Evolutionary conservation across 2,113 vertebrate genomes (phyloP).

Genomic region (Meleagris gallopavo): DNA sequence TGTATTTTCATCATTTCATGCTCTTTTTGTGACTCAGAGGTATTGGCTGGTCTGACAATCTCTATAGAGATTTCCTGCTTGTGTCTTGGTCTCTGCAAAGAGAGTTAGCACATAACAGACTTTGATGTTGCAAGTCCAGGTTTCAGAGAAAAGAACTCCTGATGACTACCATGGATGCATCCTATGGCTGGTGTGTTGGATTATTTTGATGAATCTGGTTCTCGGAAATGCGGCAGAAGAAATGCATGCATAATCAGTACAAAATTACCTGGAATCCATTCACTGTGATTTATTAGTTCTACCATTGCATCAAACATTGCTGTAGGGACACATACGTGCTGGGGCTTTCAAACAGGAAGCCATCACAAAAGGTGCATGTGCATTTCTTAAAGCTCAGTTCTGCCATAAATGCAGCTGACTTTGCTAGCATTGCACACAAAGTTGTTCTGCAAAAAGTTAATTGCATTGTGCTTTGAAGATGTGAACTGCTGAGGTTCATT

Average conservation of each 20-base stretch:
- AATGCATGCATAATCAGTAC: neutral
- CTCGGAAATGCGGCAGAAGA: neutral
- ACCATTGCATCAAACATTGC: neutral
- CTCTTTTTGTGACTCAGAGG: neutral
- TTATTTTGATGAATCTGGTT: neutral
- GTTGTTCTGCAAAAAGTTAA: neutral
- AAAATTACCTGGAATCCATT: neutral
- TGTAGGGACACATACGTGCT: neutral
- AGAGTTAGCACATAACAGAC: neutral
- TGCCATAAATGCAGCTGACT: neutral
- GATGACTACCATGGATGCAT: neutral
- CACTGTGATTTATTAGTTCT: neutral
- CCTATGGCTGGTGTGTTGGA: neutral
- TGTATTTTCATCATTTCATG: neutral
- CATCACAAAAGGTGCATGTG: rapidly evolving
- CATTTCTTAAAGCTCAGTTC: neutral
- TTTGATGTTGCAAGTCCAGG: neutral
- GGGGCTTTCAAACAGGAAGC: neutral
- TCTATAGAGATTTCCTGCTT: neutral
- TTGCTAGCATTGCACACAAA: neutral
- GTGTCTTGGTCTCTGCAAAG: neutral
- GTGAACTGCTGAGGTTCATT: neutral
- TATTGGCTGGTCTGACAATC: neutral
- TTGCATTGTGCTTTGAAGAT: neutral
- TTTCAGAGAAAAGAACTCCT: neutral